A percentile compares a stretch with the other conserved stretches of the same genome.
Evolutionary conservation across 2,888 invertebrate genomes (phyloP).

Genomic region (Philaethria dido): DNA sequence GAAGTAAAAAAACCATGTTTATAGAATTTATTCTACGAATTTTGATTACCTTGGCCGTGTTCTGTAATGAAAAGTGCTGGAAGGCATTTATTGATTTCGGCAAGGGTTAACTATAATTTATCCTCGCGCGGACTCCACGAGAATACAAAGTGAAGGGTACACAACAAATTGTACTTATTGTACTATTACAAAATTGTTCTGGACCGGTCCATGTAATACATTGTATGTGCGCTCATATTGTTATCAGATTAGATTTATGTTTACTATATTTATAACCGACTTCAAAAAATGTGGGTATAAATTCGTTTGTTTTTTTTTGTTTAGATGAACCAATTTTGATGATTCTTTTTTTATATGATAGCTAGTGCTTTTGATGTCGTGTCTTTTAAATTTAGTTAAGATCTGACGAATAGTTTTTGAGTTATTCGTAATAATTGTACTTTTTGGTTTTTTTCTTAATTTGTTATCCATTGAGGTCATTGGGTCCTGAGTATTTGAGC

Average conservation of each 20-base stretch:
- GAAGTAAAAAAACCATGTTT: not conserved
- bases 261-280: not conserved
- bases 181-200: constrained; percentile 16
- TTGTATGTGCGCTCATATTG: not conserved
- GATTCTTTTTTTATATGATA: no score
- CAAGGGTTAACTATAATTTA: constrained; percentile 42
- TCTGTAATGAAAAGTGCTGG: constrained; percentile 33
- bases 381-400: no score
- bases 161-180: constrained; percentile 15
- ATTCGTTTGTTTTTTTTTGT: no score
- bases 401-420: no score
- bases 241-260: not conserved
- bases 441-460: no score
- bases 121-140: constrained; percentile 36
- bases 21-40: not conserved
- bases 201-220: not conserved
- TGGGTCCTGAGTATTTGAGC: no score
- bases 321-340: no score
- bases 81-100: constrained; percentile 49
- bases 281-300: no score
- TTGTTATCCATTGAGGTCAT: no score
- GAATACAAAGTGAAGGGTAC: constrained; percentile 38
- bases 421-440: no score
- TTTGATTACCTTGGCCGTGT: constrained; percentile 15
- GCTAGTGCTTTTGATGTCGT: no score